Conservation (phyloP, 2,888 invertebrate species). For the Lymantria dispar region DNA sequence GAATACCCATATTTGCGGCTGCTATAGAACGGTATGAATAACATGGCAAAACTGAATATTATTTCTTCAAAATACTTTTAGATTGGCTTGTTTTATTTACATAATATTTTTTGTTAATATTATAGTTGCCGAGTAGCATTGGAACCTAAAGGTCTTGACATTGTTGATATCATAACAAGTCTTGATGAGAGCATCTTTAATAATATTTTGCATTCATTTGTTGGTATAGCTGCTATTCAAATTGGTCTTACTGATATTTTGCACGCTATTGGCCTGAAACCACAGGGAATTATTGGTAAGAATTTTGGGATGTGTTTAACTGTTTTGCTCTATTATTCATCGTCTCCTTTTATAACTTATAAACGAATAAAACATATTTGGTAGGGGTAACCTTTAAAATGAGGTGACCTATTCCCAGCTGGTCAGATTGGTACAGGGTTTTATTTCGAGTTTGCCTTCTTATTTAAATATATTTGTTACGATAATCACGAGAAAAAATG, state of each 20-base stretch:
- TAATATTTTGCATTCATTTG: conserved; percentile 80
- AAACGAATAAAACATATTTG: too few relatives aligned
- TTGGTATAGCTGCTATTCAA: conserved; percentile 82
- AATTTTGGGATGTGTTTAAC: background rate
- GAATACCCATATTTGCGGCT: conserved; percentile 82
- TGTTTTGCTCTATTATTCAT: too few relatives aligned
- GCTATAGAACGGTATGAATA: conserved; percentile 68
- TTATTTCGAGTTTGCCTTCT: too few relatives aligned
- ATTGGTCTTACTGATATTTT: conserved; percentile 78
- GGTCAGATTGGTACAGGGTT: too few relatives aligned
- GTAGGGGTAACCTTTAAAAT: too few relatives aligned
- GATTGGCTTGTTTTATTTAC: background rate
- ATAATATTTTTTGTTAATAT: conserved; percentile 5
- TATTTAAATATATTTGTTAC: too few relatives aligned
- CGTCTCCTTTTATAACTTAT: too few relatives aligned
- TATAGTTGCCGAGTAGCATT: conserved; percentile 79
- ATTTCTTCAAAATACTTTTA: too few relatives aligned
- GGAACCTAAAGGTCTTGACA: conserved; percentile 83
- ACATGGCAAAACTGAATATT: background rate
- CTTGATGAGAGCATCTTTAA: conserved; percentile 75
- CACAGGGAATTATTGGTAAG: conserved; percentile 89
- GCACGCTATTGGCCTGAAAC: conserved; percentile 79
- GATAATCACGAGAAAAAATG: too few relatives aligned
- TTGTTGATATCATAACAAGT: conserved; percentile 84
- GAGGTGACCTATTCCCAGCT: too few relatives aligned